Evolutionary conservation across 2,888 invertebrate species (phyloP).

Genomic region (Tortricodes alternella): DNA sequence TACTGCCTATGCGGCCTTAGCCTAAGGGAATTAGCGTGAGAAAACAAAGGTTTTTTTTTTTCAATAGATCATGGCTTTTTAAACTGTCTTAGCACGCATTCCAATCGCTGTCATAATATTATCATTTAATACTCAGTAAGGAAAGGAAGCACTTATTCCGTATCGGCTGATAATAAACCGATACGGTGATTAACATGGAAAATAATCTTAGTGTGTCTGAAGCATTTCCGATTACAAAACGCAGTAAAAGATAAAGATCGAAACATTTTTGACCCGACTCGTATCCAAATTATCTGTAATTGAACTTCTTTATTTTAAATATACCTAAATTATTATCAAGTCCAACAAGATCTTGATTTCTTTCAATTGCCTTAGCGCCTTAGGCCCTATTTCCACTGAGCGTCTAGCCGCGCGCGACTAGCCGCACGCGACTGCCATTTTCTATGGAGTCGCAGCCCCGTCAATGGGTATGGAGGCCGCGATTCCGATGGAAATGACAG

Average conservation of each 20-base stretch:
- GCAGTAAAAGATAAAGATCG: conserved; percentile 28
- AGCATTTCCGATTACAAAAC: conserved; percentile 39
- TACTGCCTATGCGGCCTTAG: too few relatives aligned
- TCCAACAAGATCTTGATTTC: not conserved
- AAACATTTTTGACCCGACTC: conserved; percentile 30
- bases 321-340: conserved; percentile 7
- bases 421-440: too few relatives aligned
- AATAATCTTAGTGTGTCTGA: conserved; percentile 30
- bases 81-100: not conserved
- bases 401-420: too few relatives aligned
- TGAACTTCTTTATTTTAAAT: conserved; percentile 40
- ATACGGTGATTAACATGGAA: conserved; percentile 24
- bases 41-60: too few relatives aligned
- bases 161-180: conserved; percentile 24
- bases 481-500: too few relatives aligned
- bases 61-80: too few relatives aligned
- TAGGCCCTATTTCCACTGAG: too few relatives aligned
- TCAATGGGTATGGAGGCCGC: too few relatives aligned
- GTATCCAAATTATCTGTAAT: conserved; percentile 37
- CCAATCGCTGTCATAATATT: not conserved
- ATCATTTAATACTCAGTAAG: conserved; percentile 1
- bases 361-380: too few relatives aligned
- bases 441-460: too few relatives aligned
- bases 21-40: too few relatives aligned
- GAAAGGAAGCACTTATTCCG: conserved; percentile 28